Conservation (phyloP, 2,888 invertebrate species). For the Meliscaeva auricollis region DNA sequence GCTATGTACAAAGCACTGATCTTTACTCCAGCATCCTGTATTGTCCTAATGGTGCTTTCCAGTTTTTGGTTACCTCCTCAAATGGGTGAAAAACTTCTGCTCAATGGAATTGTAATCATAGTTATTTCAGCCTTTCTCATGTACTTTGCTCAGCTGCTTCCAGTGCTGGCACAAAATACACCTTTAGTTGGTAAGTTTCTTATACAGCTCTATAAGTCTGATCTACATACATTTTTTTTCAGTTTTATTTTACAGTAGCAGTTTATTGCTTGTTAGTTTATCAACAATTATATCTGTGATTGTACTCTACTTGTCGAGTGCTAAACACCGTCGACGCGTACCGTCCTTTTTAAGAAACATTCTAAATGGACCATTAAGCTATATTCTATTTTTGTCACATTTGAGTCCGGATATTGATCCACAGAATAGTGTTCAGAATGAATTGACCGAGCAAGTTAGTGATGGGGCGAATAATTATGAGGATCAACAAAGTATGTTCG, state of each 20-base stretch:
- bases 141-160: constrained; percentile 84
- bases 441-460: constrained; percentile 61
- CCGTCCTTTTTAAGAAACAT: constrained; percentile 83
- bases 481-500: constrained; percentile 64
- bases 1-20: constrained; percentile 87
- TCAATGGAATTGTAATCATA: constrained; percentile 86
- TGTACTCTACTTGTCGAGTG: constrained; percentile 85
- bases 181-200: constrained; percentile 82
- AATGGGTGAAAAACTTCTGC: constrained; percentile 87
- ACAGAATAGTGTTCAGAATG: constrained; percentile 76
- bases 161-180: constrained; percentile 77
- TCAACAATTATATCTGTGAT: constrained; percentile 85
- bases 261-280: constrained; percentile 84
- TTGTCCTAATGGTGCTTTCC: constrained; percentile 86
- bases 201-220: background rate
- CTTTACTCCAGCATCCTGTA: constrained; percentile 87
- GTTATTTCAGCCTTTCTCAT: constrained; percentile 87
- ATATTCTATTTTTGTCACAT: constrained; percentile 76
- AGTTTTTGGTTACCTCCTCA: constrained; percentile 88
- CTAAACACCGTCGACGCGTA: constrained; percentile 83
- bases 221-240: background rate
- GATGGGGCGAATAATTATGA: too few species aligned
- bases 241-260: constrained; percentile 84
- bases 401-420: constrained; percentile 76
- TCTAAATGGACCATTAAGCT: constrained; percentile 80